Conservation (phyloP, 2,797 vertebrate species). For the Arrhamphus sclerolepis region DNA sequence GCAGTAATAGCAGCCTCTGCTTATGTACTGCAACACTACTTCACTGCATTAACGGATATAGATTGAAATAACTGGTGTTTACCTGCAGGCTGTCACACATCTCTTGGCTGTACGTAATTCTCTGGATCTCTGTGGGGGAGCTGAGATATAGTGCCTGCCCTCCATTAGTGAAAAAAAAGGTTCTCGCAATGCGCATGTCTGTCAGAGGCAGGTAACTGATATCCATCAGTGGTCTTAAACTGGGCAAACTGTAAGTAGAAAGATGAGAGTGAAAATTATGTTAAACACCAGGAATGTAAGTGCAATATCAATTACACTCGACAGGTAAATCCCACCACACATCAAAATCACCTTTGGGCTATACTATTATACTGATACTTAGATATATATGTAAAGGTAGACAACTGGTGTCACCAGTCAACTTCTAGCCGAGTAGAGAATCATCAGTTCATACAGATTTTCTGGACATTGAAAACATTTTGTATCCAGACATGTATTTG, state of each 20-base stretch:
- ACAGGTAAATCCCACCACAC: conserved; percentile 2
- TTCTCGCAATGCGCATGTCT: conserved; percentile 98
- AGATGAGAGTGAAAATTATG: not conserved
- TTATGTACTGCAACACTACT: conserved; percentile 20
- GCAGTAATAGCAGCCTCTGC: conserved; percentile 13
- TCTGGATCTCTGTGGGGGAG: conserved; percentile 98
- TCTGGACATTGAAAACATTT: conserved; percentile 4
- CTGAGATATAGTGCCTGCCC: conserved; percentile 96
- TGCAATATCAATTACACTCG: not conserved
- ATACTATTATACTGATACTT: not conserved
- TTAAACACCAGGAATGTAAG: conserved; percentile 10
- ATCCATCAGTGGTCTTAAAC: conserved; percentile 95
- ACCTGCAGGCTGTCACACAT: conserved; percentile 98
- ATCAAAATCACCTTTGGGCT: not conserved
- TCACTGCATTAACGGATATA: not conserved
- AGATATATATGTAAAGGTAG: not conserved
- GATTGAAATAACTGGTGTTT: conserved; percentile 21
- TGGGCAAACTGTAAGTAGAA: conserved; percentile 87
- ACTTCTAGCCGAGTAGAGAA: conserved; percentile 6
- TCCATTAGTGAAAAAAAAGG: conserved; percentile 95
- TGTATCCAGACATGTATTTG: conserved; percentile 1
- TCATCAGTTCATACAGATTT: not conserved
- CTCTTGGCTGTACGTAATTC: conserved; percentile 97
- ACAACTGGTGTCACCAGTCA: not conserved
- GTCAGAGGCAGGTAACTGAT: conserved; percentile 94